A percentile compares a stretch with the other conserved stretches of the same genome.
These are phyloP conservation scores for Syrista parreyssii DNA, from an alignment of 2,888 invertebrate species.

Conservation along the genomic window DNA sequence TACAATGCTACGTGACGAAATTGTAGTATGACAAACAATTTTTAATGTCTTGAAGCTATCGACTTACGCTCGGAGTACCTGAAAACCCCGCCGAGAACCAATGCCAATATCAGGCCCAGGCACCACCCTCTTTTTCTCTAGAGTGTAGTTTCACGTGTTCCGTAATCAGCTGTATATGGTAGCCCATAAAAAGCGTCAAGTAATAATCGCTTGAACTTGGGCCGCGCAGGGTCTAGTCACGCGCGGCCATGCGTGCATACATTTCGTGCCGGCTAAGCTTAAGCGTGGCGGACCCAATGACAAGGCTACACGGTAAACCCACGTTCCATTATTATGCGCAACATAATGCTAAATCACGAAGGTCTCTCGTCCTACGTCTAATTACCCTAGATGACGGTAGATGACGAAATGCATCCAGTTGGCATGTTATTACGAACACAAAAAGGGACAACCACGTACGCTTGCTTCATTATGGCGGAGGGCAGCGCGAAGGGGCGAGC, in stretches of 20 bases:
- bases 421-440: no score
- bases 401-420: background rate
- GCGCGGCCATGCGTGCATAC: background rate
- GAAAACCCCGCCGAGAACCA: no score
- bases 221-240: background rate
- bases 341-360: conserved; percentile 40
- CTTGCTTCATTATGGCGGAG: no score
- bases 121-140: background rate
- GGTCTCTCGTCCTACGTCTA: conserved; percentile 34
- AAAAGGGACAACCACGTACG: no score
- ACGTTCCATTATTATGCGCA: conserved; percentile 25
- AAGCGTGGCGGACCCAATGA: no score
- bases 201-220: conserved; percentile 32
- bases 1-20: no score
- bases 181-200: conserved; percentile 31
- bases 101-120: no score
- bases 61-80: no score
- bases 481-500: no score
- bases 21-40: no score
- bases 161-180: conserved; percentile 30
- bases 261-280: no score
- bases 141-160: conserved; percentile 11
- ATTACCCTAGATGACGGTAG: conserved; percentile 29
- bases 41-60: no score
- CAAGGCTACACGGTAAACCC: conserved; percentile 9